phyloP scores from a whole-genome alignment of 2,888 invertebrate species.

The Siphlonurus alternatus region DNA sequence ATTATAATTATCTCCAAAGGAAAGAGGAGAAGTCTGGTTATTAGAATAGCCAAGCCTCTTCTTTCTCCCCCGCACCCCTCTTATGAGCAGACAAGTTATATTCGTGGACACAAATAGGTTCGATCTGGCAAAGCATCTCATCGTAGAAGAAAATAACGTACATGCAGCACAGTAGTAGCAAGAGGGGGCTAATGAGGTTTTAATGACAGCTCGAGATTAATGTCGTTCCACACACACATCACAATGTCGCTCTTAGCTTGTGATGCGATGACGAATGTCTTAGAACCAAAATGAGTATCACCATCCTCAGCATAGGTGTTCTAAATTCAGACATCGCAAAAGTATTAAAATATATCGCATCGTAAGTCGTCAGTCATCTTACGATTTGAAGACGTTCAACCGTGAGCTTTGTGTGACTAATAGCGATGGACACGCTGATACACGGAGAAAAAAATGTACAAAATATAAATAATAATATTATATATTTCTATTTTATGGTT shows the following conservation, averaged over 20 bases:
- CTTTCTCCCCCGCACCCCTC: background rate
- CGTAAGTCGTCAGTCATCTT: background rate
- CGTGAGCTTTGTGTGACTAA: background rate
- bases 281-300: background rate
- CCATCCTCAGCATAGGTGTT: background rate
- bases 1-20: background rate
- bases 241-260: background rate
- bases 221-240: background rate
- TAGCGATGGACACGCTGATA: background rate
- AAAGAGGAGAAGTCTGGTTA: background rate
- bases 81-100: too few relatives aligned
- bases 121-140: background rate
- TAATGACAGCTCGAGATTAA: constrained; percentile 26
- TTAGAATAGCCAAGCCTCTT: background rate
- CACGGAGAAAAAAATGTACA: too few relatives aligned
- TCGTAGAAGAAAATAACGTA: background rate
- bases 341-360: background rate
- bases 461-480: too few relatives aligned
- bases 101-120: background rate
- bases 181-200: constrained; percentile 22
- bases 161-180: background rate
- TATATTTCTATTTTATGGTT: too few relatives aligned
- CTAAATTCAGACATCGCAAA: background rate
- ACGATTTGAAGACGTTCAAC: background rate
- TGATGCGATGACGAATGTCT: background rate